phyloP scores from a whole-genome alignment of 2,888 invertebrate genomes.

The Pyrrhosoma nymphula region DNA sequence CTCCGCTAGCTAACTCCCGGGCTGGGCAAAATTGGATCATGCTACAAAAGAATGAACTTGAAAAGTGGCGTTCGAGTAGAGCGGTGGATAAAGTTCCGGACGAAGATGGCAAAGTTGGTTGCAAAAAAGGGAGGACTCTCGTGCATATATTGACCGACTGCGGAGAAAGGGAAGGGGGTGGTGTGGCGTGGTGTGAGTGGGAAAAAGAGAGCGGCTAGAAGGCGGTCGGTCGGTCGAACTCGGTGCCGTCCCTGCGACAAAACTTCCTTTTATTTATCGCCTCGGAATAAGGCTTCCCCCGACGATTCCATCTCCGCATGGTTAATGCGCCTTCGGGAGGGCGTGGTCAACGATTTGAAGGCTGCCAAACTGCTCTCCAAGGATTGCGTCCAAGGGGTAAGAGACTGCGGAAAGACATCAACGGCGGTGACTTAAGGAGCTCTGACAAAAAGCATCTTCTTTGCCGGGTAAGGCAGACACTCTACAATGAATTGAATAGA shows the following conservation, averaged over 20 bases:
- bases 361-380: background rate
- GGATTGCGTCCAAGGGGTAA: background rate
- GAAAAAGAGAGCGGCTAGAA: no score
- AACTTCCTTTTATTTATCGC: background rate
- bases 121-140: background rate
- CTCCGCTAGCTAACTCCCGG: background rate
- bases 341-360: background rate
- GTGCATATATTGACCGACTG: background rate
- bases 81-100: no score
- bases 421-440: no score
- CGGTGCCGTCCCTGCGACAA: background rate
- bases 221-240: no score
- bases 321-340: background rate
- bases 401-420: background rate
- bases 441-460: no score
- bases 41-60: no score
- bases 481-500: no score
- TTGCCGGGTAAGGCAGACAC: no score
- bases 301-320: background rate
- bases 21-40: background rate
- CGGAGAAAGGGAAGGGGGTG: background rate
- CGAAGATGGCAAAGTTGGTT: no score
- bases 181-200: background rate
- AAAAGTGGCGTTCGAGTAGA: no score
- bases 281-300: background rate